These are phyloP conservation scores for Periophthalmus magnuspinnatus DNA, from an alignment of 2,797 vertebrate species.

Conservation along the genomic window DNA sequence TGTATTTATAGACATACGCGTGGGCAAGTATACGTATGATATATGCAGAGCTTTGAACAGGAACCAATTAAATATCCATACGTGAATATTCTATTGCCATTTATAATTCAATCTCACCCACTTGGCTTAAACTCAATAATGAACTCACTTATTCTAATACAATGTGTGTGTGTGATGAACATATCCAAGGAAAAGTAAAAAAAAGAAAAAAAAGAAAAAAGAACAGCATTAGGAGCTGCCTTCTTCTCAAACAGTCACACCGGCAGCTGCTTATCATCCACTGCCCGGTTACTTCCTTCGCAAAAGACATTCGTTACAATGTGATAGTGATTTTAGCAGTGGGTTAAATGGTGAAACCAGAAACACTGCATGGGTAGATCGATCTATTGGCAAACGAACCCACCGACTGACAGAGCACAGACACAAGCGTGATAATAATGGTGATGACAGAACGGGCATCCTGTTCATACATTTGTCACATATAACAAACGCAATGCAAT, in stretches of 20 bases:
- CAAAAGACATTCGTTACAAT: no score
- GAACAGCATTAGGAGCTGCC: neutral
- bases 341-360: neutral
- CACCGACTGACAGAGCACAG: neutral
- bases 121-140: neutral
- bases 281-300: neutral
- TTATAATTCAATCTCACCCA: neutral
- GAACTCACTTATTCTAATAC: neutral
- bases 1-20: slow-evolving; percentile 2
- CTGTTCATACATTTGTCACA: no score
- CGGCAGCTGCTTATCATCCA: neutral
- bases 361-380: neutral
- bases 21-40: neutral
- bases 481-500: no score
- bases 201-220: neutral
- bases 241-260: no score
- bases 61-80: slow-evolving; percentile 8
- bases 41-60: slow-evolving; percentile 5
- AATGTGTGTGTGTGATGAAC: neutral
- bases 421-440: neutral
- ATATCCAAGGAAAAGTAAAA: neutral
- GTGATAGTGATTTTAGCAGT: neutral
- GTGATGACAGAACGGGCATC: neutral
- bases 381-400: neutral
- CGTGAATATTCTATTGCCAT: slow-evolving; percentile 9